Percentiles rank a stretch among this genome's conserved stretches.
Evolutionary conservation across 2,888 invertebrate genomes (phyloP).

Genomic region (Netelia inedita): DNA sequence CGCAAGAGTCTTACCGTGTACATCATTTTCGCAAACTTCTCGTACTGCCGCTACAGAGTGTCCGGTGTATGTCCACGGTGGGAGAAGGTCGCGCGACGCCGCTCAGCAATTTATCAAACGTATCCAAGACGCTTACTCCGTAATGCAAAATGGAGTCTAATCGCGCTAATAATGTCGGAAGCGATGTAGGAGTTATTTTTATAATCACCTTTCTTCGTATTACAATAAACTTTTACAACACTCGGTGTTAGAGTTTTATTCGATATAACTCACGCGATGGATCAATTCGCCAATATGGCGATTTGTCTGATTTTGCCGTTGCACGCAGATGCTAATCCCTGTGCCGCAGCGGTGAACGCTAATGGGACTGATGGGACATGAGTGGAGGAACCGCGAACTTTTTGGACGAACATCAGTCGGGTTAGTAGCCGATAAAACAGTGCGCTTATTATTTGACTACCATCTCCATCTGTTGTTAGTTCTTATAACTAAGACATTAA

Average conservation of each 20-base stretch:
- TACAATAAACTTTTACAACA: not conserved
- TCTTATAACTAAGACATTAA: too few relatives aligned
- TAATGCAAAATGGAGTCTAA: not conserved
- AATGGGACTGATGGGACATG: too few relatives aligned
- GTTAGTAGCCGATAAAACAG: too few relatives aligned
- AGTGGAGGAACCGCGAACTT: too few relatives aligned
- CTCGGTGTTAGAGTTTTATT: not conserved
- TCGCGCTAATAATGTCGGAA: not conserved
- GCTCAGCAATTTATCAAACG: constrained; percentile 3
- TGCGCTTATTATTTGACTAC: too few relatives aligned
- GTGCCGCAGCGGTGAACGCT: too few relatives aligned
- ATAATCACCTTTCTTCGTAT: not conserved
- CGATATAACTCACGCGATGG: constrained; percentile 44
- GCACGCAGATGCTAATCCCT: constrained; percentile 13
- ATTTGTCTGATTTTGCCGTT: constrained; percentile 29
- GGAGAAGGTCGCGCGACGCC: constrained; percentile 55
- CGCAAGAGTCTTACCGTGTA: constrained; percentile 84
- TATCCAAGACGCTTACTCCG: not conserved
- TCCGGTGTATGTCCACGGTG: constrained; percentile 52
- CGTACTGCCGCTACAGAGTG: constrained; percentile 43
- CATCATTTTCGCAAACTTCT: constrained; percentile 84
- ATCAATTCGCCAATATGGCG: constrained; percentile 66
- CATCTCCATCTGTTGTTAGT: too few relatives aligned
- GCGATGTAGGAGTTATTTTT: not conserved
- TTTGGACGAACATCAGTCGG: too few relatives aligned